Conservation (phyloP, 2,888 invertebrate genomes). For the Nomada fabriciana region DNA sequence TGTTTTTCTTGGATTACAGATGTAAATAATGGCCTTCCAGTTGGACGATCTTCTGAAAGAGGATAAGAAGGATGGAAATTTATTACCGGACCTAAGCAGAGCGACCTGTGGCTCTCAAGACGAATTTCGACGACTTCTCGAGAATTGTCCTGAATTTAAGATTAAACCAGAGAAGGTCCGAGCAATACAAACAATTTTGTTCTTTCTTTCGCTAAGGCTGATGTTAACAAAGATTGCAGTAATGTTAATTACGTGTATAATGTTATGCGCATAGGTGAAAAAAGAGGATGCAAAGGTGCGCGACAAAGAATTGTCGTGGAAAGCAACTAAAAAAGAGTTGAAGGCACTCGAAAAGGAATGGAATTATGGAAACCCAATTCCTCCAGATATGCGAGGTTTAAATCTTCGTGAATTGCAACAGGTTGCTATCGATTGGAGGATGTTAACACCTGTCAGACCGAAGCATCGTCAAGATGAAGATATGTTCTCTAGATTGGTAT, state of each 20-base stretch:
- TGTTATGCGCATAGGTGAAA: slow-evolving; percentile 85
- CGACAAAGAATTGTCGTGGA: slow-evolving; percentile 91
- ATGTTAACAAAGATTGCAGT: too few species aligned
- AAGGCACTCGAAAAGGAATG: slow-evolving; percentile 87
- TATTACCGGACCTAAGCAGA: slow-evolving; percentile 94
- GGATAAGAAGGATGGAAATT: slow-evolving; percentile 92
- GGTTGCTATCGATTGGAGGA: slow-evolving; percentile 96
- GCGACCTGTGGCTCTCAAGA: slow-evolving; percentile 91
- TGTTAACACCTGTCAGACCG: slow-evolving; percentile 95
- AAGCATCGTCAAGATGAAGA: slow-evolving; percentile 94
- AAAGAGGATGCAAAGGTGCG: slow-evolving; percentile 91
- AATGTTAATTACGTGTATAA: too few species aligned
- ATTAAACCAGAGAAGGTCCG: slow-evolving; percentile 93
- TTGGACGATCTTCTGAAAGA: slow-evolving; percentile 93
- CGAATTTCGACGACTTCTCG: slow-evolving; percentile 92
- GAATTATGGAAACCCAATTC: slow-evolving; percentile 92
- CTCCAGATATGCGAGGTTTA: slow-evolving; percentile 91
- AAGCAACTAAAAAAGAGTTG: slow-evolving; percentile 90
- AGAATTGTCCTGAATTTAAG: slow-evolving; percentile 95
- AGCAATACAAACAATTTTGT: slow-evolving; percentile 4
- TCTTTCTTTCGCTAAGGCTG: neutral
- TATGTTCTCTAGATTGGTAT: slow-evolving; percentile 88
- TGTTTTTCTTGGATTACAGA: slow-evolving; percentile 68
- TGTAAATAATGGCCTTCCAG: slow-evolving; percentile 87
- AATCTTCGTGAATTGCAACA: slow-evolving; percentile 92